A percentile compares a stretch with the other conserved stretches of the same genome.
Evolutionary conservation across 92 coral and sea anemone species (phyloP).

Genomic region (Galaxea fascicularis): DNA sequence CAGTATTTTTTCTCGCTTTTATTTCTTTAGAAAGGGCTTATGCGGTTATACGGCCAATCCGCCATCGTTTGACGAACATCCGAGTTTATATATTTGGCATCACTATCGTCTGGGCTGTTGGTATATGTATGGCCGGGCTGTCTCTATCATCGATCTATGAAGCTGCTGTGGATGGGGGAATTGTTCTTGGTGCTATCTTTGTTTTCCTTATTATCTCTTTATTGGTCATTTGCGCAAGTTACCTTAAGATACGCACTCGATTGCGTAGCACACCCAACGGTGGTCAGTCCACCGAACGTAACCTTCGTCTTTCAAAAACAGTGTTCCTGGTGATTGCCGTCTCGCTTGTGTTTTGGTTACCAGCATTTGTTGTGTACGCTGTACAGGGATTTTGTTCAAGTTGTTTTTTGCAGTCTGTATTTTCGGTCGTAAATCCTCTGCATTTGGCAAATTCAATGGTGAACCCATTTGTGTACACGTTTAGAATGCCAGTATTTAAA

Average conservation of each 20-base stretch:
- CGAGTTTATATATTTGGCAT: conserved; percentile 6
- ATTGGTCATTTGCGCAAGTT: not conserved
- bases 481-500: conserved; percentile 20
- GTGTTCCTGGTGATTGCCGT: not conserved
- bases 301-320: conserved; percentile 18
- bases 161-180: not conserved
- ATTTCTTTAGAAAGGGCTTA: conserved; percentile 21
- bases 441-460: conserved; percentile 32
- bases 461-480: conserved; percentile 16
- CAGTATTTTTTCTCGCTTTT: not conserved
- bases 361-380: not conserved
- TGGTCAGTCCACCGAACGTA: not conserved
- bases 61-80: conserved; percentile 3
- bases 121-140: not conserved
- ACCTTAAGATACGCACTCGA: conserved; percentile 5
- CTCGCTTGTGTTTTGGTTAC: conserved; percentile 20
- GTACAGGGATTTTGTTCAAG: not conserved
- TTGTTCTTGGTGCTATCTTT: not conserved
- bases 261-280: not conserved
- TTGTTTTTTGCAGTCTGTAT: not conserved
- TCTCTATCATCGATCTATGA: not conserved
- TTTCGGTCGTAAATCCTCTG: not conserved
- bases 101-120: not conserved
- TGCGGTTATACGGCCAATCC: conserved; percentile 11
- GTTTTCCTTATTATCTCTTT: not conserved